Conservation (phyloP, 2,797 vertebrate species). For the Sebastes miniatus region DNA sequence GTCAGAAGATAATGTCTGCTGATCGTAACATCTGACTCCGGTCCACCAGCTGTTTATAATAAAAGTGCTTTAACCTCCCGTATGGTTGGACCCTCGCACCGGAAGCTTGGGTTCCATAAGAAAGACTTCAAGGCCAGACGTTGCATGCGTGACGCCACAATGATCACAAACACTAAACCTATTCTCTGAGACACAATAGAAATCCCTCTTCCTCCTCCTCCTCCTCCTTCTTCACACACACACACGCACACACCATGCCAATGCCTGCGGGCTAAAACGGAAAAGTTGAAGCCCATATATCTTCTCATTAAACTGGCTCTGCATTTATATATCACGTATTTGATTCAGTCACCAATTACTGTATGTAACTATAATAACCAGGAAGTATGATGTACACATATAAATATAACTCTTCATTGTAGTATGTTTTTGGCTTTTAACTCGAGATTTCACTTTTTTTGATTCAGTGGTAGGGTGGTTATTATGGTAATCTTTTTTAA, state of each 20-base stretch:
- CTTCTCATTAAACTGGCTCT: conserved; percentile 38
- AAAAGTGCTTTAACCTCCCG: conserved; percentile 49
- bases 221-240: conserved; percentile 9
- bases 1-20: conserved; percentile 56
- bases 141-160: conserved; percentile 40
- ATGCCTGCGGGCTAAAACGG: conserved; percentile 23
- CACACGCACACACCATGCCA: neutral
- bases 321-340: conserved; percentile 1
- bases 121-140: conserved; percentile 69
- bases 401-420: conserved; percentile 1
- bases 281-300: conserved; percentile 31
- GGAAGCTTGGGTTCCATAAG: conserved; percentile 47
- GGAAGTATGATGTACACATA: neutral
- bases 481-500: conserved; percentile 17
- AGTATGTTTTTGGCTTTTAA: conserved; percentile 8
- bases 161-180: conserved; percentile 55
- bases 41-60: conserved; percentile 60
- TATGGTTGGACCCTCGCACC: conserved; percentile 33
- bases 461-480: neutral
- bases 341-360: neutral
- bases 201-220: conserved; percentile 21
- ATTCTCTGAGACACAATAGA: conserved; percentile 65
- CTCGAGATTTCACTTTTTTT: neutral
- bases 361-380: neutral
- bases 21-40: conserved; percentile 65